Percentiles rank a stretch among this genome's conserved stretches.
These are phyloP conservation scores for Hydriomena furcata DNA, from an alignment of 2,888 invertebrate species.

Conservation along the genomic window DNA sequence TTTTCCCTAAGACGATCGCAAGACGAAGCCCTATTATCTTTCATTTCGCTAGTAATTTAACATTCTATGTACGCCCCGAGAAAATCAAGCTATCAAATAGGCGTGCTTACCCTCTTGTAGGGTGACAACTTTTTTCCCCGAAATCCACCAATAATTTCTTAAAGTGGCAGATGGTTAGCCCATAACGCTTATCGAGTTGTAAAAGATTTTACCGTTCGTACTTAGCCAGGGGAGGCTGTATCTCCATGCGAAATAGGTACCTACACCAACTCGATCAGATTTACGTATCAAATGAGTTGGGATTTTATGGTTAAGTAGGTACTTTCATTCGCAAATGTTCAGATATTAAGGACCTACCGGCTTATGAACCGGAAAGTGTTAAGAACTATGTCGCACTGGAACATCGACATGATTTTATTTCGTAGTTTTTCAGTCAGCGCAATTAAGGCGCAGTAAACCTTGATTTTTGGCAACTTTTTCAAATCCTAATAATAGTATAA, in stretches of 20 bases:
- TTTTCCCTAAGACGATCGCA: slow-evolving; percentile 55
- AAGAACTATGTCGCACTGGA: too few relatives aligned
- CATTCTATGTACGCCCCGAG: slow-evolving; percentile 72
- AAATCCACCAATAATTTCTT: slow-evolving; percentile 81
- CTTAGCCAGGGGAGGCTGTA: slow-evolving; percentile 26
- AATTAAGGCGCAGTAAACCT: too few relatives aligned
- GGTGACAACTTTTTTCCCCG: slow-evolving; percentile 77
- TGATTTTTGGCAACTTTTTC: too few relatives aligned
- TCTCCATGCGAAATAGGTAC: slow-evolving; percentile 15
- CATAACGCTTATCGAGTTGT: slow-evolving; percentile 77
- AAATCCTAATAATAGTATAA: too few relatives aligned
- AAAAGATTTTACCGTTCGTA: slow-evolving; percentile 57
- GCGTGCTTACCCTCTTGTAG: slow-evolving; percentile 64
- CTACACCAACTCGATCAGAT: slow-evolving; percentile 7
- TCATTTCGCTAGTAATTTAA: slow-evolving; percentile 82
- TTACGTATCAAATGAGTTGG: slow-evolving; percentile 12
- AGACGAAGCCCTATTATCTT: slow-evolving; percentile 79
- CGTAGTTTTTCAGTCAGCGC: too few relatives aligned
- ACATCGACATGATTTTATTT: too few relatives aligned
- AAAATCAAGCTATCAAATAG: slow-evolving; percentile 81
- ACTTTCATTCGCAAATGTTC: neutral
- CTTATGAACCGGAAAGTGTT: too few relatives aligned
- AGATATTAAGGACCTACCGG: too few relatives aligned
- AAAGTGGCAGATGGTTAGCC: slow-evolving; percentile 80
- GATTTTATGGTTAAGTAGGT: slow-evolving; percentile 1